Conservation (phyloP, 2,797 vertebrate genomes). For the Nyctibius grandis region DNA sequence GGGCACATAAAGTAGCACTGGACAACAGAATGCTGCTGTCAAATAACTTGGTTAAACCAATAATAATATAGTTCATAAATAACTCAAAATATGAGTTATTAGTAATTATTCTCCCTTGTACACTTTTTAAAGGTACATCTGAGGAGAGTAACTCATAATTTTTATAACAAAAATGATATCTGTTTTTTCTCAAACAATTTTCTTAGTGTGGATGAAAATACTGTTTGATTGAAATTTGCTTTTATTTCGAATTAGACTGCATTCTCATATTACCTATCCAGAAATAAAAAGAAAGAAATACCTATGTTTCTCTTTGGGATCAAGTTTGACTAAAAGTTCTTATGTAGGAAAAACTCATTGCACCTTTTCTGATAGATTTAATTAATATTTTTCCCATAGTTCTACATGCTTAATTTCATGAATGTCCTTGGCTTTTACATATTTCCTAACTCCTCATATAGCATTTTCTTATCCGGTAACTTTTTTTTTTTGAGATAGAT, state of each 20-base stretch:
- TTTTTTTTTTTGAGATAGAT: background rate
- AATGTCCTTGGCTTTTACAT: background rate
- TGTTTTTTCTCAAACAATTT: background rate
- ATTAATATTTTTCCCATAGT: background rate
- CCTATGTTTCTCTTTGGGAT: background rate
- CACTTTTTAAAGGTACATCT: background rate
- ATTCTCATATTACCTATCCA: background rate
- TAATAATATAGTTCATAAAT: background rate
- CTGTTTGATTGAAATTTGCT: background rate
- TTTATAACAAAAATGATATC: background rate
- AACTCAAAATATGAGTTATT: background rate
- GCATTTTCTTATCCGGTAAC: background rate
- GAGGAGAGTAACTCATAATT: background rate
- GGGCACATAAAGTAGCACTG: background rate
- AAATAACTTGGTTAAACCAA: background rate
- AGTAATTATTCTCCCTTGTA: fast-evolving
- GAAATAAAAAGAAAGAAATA: background rate
- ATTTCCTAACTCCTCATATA: background rate
- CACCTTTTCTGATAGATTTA: background rate
- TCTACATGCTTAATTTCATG: background rate
- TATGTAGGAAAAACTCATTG: background rate
- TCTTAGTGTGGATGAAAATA: background rate
- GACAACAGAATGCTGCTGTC: background rate
- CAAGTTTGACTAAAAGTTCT: background rate
- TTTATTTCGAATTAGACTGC: background rate